These are phyloP conservation scores for Planiliza haematocheilus DNA, from an alignment of 2,113 vertebrate genomes.

Conservation along the genomic window DNA sequence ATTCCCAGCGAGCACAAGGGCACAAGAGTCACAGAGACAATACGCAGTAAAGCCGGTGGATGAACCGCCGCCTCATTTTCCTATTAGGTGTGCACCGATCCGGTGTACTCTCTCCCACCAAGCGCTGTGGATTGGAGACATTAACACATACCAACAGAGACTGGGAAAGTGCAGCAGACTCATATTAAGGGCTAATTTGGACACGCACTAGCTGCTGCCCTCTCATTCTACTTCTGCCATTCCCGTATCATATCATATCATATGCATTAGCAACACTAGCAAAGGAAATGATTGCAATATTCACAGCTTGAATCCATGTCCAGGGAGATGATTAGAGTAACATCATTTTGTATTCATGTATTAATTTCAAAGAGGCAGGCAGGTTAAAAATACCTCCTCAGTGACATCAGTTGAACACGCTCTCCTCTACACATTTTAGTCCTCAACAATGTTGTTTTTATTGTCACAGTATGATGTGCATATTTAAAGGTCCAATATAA, in stretches of 20 bases:
- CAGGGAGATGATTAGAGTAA: constrained; percentile 33
- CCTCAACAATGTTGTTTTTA: background rate
- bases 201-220: constrained; percentile 11
- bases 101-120: background rate
- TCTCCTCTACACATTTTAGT: background rate
- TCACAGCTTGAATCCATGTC: constrained; percentile 36
- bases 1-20: constrained; percentile 59
- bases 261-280: constrained; percentile 31
- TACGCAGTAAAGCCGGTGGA: constrained; percentile 1
- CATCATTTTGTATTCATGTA: constrained; percentile 49
- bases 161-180: constrained; percentile 1
- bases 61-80: constrained; percentile 15
- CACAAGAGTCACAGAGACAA: constrained; percentile 44
- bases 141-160: background rate
- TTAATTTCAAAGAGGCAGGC: constrained; percentile 10
- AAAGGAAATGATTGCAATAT: constrained; percentile 43
- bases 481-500: too few relatives aligned
- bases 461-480: too few relatives aligned
- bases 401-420: constrained; percentile 30
- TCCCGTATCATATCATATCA: constrained; percentile 21
- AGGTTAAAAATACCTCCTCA: constrained; percentile 43
- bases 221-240: constrained; percentile 18
- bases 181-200: constrained; percentile 29
- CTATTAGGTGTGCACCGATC: constrained; percentile 29
- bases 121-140: background rate